Base-by-base conservation (phyloP, 2,113 vertebrate genomes). In the Athene cunicularia region DNA sequence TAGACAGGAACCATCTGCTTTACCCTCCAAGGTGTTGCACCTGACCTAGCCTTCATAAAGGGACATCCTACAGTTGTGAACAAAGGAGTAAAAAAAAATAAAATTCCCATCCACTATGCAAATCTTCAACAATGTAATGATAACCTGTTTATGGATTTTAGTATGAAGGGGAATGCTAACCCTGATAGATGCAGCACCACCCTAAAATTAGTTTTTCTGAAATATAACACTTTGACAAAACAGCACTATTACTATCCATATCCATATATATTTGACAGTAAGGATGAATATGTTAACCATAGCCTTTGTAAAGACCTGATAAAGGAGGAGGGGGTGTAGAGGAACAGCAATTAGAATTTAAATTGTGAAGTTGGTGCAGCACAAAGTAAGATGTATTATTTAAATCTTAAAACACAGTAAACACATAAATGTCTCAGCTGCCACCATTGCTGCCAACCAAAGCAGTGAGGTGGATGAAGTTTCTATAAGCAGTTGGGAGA, bases 1-100 rank as follows among this genome's bases (percentile, higher is more conserved):
- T 39, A 96, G 94, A 95, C 59, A 59, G 50, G 64, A 82, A 75
- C 91, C 89, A 96, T 94, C 94, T 96, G 94, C 80, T 94, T 84
- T 81, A 72, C 60, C 47, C 64, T 89, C 76, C 64, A 71, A 94
- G 73, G 76, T 28, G 24, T 77, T 91, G 56, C 80, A 95, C 70
- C 77, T 96, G 89, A 91, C 73, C 70, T 68, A 63, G 56, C 23
- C 53, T 94, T 90, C 70, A 68, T 41, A 93, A 88, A 74, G 41
- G 24, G 47, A 66, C 73, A 75, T 26, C 27, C 33, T 64, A 39
- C 33, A 82, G 11, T 62, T 6, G 7, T 14, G 12, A 94, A 79
- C 1, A 4, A 63, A 94, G 10, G 17, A 80, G 9, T 19, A n/a
- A 24, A 74, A 63, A 59, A n/a, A 8, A 6, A 0, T 9, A 49